A percentile compares a stretch with the other conserved stretches of the same genome.
Evolutionary conservation across 2,113 vertebrate genomes (phyloP).

Genomic region (Psettodes erumei): DNA sequence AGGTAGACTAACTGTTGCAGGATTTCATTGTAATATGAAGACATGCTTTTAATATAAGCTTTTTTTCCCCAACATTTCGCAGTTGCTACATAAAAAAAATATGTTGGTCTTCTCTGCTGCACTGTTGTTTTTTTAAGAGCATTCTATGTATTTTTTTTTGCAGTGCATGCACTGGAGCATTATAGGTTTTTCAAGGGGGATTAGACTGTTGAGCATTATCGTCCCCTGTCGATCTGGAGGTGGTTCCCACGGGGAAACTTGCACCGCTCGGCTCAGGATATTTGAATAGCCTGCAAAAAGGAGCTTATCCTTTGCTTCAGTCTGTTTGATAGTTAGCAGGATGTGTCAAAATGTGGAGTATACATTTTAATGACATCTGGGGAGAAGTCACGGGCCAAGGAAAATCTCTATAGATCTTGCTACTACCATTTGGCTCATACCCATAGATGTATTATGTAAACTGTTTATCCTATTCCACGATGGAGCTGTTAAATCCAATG

Average conservation of each 20-base stretch:
- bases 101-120: background rate
- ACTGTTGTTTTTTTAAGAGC: background rate
- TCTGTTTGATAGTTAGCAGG: background rate
- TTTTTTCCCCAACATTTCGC: background rate
- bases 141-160: background rate
- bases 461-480: background rate
- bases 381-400: background rate
- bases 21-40: background rate
- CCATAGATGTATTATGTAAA: background rate
- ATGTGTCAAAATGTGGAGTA: slow-evolving; percentile 5
- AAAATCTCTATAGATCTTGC: background rate
- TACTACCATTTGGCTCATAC: slow-evolving; percentile 1
- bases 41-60: background rate
- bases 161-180: background rate
- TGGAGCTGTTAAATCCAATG: slow-evolving; percentile 2
- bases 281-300: background rate
- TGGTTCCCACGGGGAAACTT: slow-evolving; percentile 1
- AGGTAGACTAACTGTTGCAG: background rate
- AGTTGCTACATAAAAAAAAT: background rate
- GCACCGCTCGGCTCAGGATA: background rate
- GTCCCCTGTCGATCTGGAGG: background rate
- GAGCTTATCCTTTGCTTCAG: background rate
- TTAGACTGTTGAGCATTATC: background rate
- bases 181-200: background rate
- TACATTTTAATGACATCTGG: background rate